Base-by-base conservation (phyloP, 2,113 vertebrate species). In the Muntiacus reevesi region DNA sequence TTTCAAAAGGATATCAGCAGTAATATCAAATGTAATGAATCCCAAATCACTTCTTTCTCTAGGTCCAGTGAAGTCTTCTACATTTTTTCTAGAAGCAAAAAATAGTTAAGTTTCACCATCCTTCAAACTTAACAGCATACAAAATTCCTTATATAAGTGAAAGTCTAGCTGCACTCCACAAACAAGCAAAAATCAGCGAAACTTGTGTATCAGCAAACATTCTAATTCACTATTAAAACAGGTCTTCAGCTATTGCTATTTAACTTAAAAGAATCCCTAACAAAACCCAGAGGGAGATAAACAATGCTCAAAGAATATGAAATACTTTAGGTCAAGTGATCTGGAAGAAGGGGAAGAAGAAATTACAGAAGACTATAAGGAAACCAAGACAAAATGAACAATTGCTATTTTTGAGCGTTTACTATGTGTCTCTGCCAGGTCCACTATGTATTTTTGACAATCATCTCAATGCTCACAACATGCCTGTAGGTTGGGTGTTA, bases 61-160 rank as follows among this genome's bases (percentile, higher is more conserved):
- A 92, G 99, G 99, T 97, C 99, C 99, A 21, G 99, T 99, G 98
- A 99, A 99, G 98, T 99, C 99, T 98, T 99, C 99, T 15, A 99
- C 99, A 47, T 99, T 99, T 99, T 99, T 99, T 98, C 99, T 99
- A 98, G 25, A 89, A 96, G 82, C 92, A 98, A 98, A 71, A 97
- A 16, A 93, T 8, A 95, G 81, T 92, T 89, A 47, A 71, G 33
- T 57, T 92, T 97, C 45, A 98, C 19, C 57, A 97, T 82, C 17
- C 28, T 95, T 92, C 6, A 87, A 78, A 81, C 0, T 6, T 3
- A 62, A 86, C 7, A 89, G 11, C 52, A 90, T 4, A 94, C 0
- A 95, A 47, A 57, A 57, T 89, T 74, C 7, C 60, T 83, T 40
- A 60, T 4, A 3, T 47, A 28, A 59, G 13, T 17, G n/a, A 85